Evolutionary conservation across 2,797 vertebrate genomes (phyloP).

Genomic region (Urosaurus nigricauda): DNA sequence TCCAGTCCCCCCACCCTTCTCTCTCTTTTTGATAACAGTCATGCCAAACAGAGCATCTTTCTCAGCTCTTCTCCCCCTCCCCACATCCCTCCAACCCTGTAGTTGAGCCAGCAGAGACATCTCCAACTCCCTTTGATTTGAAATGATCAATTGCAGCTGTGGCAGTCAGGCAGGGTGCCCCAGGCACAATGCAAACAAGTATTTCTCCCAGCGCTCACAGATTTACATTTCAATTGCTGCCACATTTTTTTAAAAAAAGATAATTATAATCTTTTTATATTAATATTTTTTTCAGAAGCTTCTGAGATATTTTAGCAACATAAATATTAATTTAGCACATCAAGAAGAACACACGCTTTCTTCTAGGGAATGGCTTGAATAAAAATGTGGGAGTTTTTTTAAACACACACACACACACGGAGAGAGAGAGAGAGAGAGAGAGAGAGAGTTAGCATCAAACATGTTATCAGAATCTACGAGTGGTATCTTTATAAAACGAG

Average conservation of each 20-base stretch:
- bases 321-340: conserved; percentile 82
- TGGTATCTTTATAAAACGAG: background rate
- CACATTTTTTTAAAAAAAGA: conserved; percentile 72
- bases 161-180: conserved; percentile 72
- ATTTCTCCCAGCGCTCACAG: conserved; percentile 61
- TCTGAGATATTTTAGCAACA: conserved; percentile 79
- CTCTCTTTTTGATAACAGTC: conserved; percentile 68
- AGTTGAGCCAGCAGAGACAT: conserved; percentile 72
- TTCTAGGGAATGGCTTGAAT: conserved; percentile 32
- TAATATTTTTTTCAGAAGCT: conserved; percentile 75
- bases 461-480: conserved; percentile 27
- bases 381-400: conserved; percentile 41
- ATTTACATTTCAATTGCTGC: conserved; percentile 84
- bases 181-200: conserved; percentile 73
- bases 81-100: background rate
- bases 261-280: conserved; percentile 83
- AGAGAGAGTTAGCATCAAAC: conserved; percentile 51
- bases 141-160: conserved; percentile 80
- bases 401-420: conserved; percentile 27
- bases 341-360: conserved; percentile 69
- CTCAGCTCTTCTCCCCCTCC: conserved; percentile 52
- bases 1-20: conserved; percentile 36
- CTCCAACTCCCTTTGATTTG: conserved; percentile 79
- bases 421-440: too few species aligned
- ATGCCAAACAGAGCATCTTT: conserved; percentile 75